A percentile compares a stretch with the other conserved stretches of the same genome.
phyloP scores from a whole-genome alignment of 2,888 invertebrate species.

The Cartodere bifasciata region DNA sequence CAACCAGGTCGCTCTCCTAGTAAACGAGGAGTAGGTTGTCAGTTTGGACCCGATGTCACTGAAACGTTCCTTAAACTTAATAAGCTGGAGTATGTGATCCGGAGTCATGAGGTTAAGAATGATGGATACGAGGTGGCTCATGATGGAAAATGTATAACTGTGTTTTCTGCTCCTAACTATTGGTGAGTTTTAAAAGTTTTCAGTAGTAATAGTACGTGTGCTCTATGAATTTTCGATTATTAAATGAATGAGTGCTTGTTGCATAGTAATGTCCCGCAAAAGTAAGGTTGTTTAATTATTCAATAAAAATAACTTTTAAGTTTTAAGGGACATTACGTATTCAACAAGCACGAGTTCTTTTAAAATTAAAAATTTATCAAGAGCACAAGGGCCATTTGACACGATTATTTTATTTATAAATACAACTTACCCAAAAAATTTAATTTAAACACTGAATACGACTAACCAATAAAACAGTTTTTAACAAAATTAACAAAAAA shows the following conservation, averaged over 20 bases:
- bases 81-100: conserved; percentile 82
- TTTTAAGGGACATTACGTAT: too few relatives aligned
- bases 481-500: too few relatives aligned
- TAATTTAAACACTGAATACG: too few relatives aligned
- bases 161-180: conserved; percentile 99
- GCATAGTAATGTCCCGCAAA: too few relatives aligned
- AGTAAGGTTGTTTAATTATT: too few relatives aligned
- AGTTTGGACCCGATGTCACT: conserved; percentile 98
- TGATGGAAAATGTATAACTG: conserved; percentile 92
- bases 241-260: too few relatives aligned
- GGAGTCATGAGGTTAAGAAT: conserved; percentile 96
- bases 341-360: background rate
- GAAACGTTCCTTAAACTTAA: conserved; percentile 71
- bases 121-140: conserved; percentile 94
- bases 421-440: too few relatives aligned
- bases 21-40: conserved; percentile 95
- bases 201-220: background rate
- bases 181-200: conserved; percentile 49
- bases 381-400: too few relatives aligned
- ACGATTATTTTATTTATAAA: too few relatives aligned
- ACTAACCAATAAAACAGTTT: too few relatives aligned
- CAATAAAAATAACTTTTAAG: too few relatives aligned
- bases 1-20: conserved; percentile 80
- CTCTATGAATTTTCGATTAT: background rate
- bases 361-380: background rate